Percentiles rank a stretch among this genome's conserved stretches.
Evolutionary conservation across 1,140 invertebrate species (phyloP).

Genomic region (Apolygus lucorum): DNA sequence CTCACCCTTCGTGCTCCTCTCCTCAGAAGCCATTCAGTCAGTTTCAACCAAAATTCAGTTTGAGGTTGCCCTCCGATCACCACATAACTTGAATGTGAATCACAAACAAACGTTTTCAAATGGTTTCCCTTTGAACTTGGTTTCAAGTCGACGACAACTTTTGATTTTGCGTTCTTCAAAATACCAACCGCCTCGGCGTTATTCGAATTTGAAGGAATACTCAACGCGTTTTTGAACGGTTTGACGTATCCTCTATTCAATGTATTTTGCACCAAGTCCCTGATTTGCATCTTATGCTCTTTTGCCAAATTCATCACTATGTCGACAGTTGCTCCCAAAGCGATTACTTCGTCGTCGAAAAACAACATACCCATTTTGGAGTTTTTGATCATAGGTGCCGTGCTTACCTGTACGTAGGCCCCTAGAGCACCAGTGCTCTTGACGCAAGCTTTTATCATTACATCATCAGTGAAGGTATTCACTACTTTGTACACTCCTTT

Average conservation of each 20-base stretch:
- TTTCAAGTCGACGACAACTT: constrained; percentile 12
- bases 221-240: neutral
- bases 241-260: neutral
- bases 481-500: constrained; percentile 20
- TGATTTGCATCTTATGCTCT: neutral
- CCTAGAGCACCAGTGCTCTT: constrained; percentile 2
- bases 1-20: constrained; percentile 29
- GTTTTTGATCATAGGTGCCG: constrained; percentile 5
- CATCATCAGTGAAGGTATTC: constrained; percentile 20
- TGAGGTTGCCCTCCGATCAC: constrained; percentile 12
- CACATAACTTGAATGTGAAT: constrained; percentile 1
- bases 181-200: neutral
- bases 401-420: constrained; percentile 6
- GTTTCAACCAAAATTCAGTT: constrained; percentile 28
- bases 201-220: neutral
- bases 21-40: constrained; percentile 29
- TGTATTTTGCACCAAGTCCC: neutral
- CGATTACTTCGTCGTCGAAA: neutral
- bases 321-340: neutral
- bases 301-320: neutral
- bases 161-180: neutral
- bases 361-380: constrained; percentile 14
- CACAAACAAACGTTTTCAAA: constrained; percentile 5
- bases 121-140: neutral
- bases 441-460: neutral